Evolutionary conservation across 2,888 invertebrate genomes (phyloP).

Genomic region (Eupithecia centaureata): DNA sequence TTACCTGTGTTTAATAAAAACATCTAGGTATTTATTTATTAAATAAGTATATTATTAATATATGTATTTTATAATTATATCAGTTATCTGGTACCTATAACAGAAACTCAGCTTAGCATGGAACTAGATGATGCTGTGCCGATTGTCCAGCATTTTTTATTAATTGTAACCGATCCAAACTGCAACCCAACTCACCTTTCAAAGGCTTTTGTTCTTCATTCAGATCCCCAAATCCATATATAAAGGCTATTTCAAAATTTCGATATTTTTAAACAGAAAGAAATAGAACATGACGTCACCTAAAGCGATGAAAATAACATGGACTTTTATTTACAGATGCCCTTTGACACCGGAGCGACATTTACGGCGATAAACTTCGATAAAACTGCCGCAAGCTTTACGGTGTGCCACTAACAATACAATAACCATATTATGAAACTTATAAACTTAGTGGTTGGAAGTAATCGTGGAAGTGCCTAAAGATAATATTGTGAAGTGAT

Average conservation of each 20-base stretch:
- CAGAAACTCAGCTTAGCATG: too few species aligned
- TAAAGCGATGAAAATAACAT: conserved; percentile 15
- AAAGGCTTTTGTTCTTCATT: neutral
- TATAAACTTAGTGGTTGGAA: conserved; percentile 33
- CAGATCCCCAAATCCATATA: neutral
- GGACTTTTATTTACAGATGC: conserved; percentile 29
- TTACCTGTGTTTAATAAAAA: too few species aligned
- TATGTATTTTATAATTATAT: too few species aligned
- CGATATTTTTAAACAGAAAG: too few species aligned
- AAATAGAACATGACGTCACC: conserved; percentile 4
- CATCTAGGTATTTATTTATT: too few species aligned
- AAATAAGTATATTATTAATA: too few species aligned
- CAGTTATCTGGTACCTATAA: too few species aligned
- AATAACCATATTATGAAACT: conserved; percentile 9
- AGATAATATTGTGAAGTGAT: conserved; percentile 55
- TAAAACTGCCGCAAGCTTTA: neutral
- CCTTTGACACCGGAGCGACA: conserved; percentile 19
- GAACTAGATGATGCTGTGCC: too few species aligned
- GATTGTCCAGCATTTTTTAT: too few species aligned
- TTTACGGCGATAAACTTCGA: conserved; percentile 4
- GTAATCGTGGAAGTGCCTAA: conserved; percentile 41
- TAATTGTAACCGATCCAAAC: too few species aligned
- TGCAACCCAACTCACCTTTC: too few species aligned
- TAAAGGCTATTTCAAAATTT: neutral
- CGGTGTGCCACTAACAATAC: neutral